A percentile compares a stretch with the other conserved stretches of the same genome.
Conservation (phyloP, 2,113 vertebrate genomes). For the Syngnathus typhle region DNA sequence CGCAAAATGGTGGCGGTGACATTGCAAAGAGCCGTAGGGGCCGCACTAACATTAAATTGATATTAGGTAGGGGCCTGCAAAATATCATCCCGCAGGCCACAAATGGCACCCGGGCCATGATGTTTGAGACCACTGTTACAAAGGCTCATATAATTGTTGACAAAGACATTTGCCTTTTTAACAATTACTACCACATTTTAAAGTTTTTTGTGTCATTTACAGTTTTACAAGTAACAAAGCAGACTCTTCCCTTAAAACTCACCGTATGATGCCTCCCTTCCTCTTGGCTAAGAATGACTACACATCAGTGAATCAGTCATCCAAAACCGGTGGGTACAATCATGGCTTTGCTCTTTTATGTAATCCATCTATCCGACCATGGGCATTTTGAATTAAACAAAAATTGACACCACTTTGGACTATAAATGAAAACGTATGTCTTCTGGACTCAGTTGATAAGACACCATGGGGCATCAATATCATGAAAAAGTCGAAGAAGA, state of each 20-base stretch:
- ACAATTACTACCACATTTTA: neutral
- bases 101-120: too few species aligned
- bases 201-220: constrained; percentile 6
- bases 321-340: constrained; percentile 71
- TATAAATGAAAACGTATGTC: neutral
- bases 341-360: neutral
- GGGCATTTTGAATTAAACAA: neutral
- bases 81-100: too few species aligned
- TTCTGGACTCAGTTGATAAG: constrained; percentile 75
- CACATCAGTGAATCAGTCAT: constrained; percentile 60
- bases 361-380: neutral
- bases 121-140: neutral
- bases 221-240: constrained; percentile 83
- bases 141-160: neutral
- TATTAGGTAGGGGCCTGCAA: too few species aligned
- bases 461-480: constrained; percentile 88
- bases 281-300: constrained; percentile 76
- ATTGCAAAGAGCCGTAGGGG: too few species aligned
- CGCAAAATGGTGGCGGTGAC: too few species aligned
- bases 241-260: constrained; percentile 83
- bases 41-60: too few species aligned
- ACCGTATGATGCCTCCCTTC: constrained; percentile 83
- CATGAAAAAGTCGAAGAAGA: constrained; percentile 92
- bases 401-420: neutral
- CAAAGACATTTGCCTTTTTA: neutral